Conservation (phyloP, 2,888 invertebrate species). For the Agrochola circellaris region DNA sequence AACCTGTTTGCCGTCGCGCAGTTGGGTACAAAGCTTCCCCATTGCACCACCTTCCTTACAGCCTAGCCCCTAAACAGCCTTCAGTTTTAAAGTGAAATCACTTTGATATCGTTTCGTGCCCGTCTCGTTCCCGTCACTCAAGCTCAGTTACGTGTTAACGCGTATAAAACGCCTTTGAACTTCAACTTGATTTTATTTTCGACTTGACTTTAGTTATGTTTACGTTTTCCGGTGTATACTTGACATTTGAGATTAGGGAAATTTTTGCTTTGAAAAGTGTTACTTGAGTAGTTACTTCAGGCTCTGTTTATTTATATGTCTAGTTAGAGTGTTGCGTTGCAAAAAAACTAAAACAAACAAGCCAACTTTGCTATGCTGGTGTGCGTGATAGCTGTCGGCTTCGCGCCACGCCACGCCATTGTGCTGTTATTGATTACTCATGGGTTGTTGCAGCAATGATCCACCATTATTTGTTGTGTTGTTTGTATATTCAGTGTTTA, state of each 20-base stretch:
- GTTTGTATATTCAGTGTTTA: too few relatives aligned
- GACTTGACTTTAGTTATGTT: constrained; percentile 15
- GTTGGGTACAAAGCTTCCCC: not conserved
- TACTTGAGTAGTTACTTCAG: not conserved
- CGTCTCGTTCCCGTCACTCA: constrained; percentile 56
- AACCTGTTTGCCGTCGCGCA: not conserved
- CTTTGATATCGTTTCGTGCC: constrained; percentile 55
- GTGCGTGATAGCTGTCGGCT: too few relatives aligned
- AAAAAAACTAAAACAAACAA: too few relatives aligned
- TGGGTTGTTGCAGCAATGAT: too few relatives aligned
- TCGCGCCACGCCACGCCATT: too few relatives aligned
- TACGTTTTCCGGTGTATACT: constrained; percentile 10
- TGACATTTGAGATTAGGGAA: constrained; percentile 23
- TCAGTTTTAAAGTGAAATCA: constrained; percentile 42
- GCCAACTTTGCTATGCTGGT: too few relatives aligned
- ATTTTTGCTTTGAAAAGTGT: constrained; percentile 6
- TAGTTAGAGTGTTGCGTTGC: too few relatives aligned
- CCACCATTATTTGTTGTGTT: too few relatives aligned
- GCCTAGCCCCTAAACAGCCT: not conserved
- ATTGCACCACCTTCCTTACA: not conserved
- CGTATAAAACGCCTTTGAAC: constrained; percentile 48
- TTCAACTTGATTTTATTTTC: constrained; percentile 34
- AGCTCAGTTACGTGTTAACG: constrained; percentile 39
- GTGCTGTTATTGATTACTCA: too few relatives aligned
- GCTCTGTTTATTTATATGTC: too few relatives aligned